Conservation (phyloP, 2,888 invertebrate species). For the Teinopalpus imperialis region DNA sequence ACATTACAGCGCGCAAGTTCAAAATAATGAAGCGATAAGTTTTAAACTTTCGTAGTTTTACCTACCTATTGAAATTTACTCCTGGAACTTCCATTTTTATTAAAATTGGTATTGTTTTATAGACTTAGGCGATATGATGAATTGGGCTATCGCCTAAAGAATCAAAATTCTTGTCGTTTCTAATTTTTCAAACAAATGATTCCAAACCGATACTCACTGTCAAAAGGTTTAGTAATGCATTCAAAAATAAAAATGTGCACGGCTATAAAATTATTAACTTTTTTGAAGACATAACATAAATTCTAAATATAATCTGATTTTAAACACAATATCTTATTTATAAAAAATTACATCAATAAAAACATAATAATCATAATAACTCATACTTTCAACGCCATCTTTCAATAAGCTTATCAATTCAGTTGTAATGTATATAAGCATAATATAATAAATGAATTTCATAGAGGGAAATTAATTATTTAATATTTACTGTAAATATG, state of each 20-base stretch:
- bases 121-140: neutral
- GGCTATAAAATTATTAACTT: too few relatives aligned
- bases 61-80: slow-evolving; percentile 51
- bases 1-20: slow-evolving; percentile 75
- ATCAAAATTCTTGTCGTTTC: slow-evolving; percentile 23
- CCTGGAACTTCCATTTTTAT: slow-evolving; percentile 47
- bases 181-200: slow-evolving; percentile 36
- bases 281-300: too few relatives aligned
- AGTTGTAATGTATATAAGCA: too few relatives aligned
- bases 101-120: neutral
- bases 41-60: slow-evolving; percentile 29
- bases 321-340: too few relatives aligned
- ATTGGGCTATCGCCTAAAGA: neutral
- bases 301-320: too few relatives aligned
- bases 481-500: too few relatives aligned
- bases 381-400: too few relatives aligned
- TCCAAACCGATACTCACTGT: slow-evolving; percentile 33
- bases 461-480: too few relatives aligned
- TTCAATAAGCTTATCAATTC: too few relatives aligned
- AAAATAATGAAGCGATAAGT: slow-evolving; percentile 41
- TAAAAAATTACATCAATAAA: too few relatives aligned
- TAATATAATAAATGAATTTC: too few relatives aligned
- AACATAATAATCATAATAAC: too few relatives aligned
- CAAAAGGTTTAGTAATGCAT: slow-evolving; percentile 26
- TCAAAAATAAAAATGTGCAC: neutral